phyloP scores from a whole-genome alignment of 2,113 vertebrate species.

The Cebidichthys violaceus region DNA sequence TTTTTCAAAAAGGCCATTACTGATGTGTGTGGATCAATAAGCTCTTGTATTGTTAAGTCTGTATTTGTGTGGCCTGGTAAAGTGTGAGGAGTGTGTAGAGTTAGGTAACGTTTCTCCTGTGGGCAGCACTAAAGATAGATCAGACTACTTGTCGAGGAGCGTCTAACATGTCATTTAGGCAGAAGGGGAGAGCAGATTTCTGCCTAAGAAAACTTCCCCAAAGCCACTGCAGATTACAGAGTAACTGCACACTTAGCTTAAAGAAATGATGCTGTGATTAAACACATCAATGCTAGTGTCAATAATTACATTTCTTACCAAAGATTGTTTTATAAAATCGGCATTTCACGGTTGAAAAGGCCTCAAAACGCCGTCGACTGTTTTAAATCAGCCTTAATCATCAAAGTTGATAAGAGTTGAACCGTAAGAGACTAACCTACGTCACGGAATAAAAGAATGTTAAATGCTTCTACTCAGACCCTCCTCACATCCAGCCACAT shows the following conservation, averaged over 20 bases:
- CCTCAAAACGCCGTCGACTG: not conserved
- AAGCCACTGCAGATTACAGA: conserved; percentile 9
- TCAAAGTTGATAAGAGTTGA: not conserved
- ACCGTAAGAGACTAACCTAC: not conserved
- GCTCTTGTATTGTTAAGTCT: conserved; percentile 21
- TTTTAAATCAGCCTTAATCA: not conserved
- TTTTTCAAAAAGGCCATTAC: not conserved
- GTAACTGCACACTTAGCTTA: not conserved
- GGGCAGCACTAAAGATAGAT: conserved; percentile 80
- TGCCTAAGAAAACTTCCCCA: conserved; percentile 21
- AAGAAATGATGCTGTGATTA: not conserved
- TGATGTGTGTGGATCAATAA: conserved; percentile 24
- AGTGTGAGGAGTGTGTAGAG: conserved; percentile 62
- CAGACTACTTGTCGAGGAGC: conserved; percentile 69
- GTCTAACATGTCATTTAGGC: conserved; percentile 67
- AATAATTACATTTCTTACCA: not conserved
- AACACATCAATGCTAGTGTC: not conserved
- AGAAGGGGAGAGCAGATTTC: conserved; percentile 41
- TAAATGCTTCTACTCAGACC: no score
- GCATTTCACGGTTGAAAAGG: not conserved
- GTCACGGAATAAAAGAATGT: not conserved
- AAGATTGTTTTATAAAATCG: no score
- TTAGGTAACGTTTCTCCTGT: conserved; percentile 66
- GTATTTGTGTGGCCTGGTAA: conserved; percentile 35
- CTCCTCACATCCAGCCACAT: not conserved